phyloP scores from a whole-genome alignment of 2,797 vertebrate species.

The Myotis pilosus region DNA sequence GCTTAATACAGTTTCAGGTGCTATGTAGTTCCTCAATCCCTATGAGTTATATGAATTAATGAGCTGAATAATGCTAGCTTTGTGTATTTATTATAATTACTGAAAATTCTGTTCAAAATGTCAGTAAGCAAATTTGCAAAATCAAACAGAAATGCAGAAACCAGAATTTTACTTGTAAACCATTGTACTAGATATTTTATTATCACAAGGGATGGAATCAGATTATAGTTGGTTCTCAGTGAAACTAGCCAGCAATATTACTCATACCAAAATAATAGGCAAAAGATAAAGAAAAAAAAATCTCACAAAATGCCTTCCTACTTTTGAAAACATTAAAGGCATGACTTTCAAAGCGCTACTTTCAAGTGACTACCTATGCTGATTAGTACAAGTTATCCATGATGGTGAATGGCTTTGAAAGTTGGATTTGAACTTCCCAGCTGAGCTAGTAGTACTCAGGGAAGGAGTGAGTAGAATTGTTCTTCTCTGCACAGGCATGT shows the following conservation, averaged over 20 bases:
- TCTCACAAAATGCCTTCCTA: constrained; percentile 15
- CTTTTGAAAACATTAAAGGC: constrained; percentile 55
- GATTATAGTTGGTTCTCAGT: constrained; percentile 42
- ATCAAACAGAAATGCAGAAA: constrained; percentile 12
- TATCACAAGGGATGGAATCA: neutral
- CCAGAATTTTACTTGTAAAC: neutral
- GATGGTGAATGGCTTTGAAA: constrained; percentile 48
- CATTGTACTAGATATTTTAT: constrained; percentile 38
- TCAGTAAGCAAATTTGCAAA: constrained; percentile 44
- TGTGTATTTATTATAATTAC: neutral
- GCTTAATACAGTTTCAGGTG: neutral
- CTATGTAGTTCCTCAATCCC: neutral
- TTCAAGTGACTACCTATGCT: constrained; percentile 29
- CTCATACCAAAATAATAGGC: constrained; percentile 23
- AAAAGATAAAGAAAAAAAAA: neutral
- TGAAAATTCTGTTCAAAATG: neutral
- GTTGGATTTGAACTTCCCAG: constrained; percentile 36
- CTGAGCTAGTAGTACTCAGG: neutral
- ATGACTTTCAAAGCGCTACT: constrained; percentile 13
- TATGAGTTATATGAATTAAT: neutral
- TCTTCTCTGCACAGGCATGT: neutral
- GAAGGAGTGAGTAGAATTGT: neutral
- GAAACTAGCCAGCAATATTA: constrained; percentile 7
- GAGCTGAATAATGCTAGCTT: neutral
- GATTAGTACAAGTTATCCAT: constrained; percentile 38